phyloP scores from a whole-genome alignment of 2,797 vertebrate species.

The Monodelphis domestica region DNA sequence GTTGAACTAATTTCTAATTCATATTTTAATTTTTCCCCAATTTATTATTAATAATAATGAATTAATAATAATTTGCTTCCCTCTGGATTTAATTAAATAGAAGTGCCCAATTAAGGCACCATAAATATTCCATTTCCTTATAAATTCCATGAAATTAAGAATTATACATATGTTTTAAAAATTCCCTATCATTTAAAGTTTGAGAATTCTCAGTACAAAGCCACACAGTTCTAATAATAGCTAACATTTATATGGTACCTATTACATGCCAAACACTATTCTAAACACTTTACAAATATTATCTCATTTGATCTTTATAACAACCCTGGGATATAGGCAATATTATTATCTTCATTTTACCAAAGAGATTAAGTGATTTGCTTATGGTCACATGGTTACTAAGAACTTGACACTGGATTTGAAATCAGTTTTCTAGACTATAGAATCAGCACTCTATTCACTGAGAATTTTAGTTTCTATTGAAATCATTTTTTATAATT shows the following conservation, averaged over 20 bases:
- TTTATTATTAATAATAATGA: conserved; percentile 33
- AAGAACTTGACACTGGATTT: background rate
- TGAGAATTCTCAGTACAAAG: background rate
- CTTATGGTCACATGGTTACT: background rate
- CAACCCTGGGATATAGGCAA: background rate
- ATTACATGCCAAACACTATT: background rate
- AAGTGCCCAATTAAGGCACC: conserved; percentile 16
- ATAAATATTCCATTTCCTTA: conserved; percentile 24
- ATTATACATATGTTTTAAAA: conserved; percentile 14
- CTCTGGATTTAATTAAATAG: conserved; percentile 34
- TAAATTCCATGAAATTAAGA: conserved; percentile 27
- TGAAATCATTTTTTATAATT: background rate
- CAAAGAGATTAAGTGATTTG: background rate
- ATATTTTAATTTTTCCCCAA: background rate
- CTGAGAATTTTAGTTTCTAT: background rate
- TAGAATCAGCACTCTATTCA: background rate
- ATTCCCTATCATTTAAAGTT: conserved; percentile 18
- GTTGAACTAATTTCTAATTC: conserved; percentile 46
- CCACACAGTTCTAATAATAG: background rate
- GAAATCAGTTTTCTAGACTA: background rate
- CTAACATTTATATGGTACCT: background rate
- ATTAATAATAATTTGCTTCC: conserved; percentile 30
- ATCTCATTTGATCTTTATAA: background rate
- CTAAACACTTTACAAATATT: background rate
- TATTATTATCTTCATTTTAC: background rate